Conservation (phyloP, 2,113 vertebrate species). For the Erpornis zantholeuca region DNA sequence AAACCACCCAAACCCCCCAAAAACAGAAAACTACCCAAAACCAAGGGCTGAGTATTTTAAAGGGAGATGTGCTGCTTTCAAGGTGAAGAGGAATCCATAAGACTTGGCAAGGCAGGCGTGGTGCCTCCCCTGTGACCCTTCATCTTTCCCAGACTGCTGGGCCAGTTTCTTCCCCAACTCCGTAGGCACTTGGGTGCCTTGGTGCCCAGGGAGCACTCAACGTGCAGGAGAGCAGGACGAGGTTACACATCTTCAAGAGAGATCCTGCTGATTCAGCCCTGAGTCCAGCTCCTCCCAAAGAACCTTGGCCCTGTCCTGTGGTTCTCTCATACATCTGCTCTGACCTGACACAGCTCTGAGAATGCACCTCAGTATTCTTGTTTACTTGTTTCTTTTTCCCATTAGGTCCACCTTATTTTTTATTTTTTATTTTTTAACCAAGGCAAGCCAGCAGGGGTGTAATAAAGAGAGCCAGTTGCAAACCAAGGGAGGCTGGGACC, state of each 20-base stretch:
- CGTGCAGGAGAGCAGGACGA: neutral
- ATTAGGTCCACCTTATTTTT: neutral
- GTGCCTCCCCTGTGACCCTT: neutral
- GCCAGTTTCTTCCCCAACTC: neutral
- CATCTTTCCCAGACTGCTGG: neutral
- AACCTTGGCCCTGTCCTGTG: neutral
- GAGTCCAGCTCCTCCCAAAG: neutral
- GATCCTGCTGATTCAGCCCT: neutral
- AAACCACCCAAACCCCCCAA: too few species aligned
- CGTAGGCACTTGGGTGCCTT: neutral
- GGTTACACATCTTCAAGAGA: neutral
- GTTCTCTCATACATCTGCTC: neutral
- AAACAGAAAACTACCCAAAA: neutral
- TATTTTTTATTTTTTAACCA: neutral
- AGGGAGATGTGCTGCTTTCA: neutral
- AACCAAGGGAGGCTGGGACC: neutral
- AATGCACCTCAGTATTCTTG: neutral
- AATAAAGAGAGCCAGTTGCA: neutral
- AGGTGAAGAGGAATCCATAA: neutral
- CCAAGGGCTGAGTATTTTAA: neutral
- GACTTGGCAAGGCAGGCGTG: neutral
- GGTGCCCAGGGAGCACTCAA: neutral
- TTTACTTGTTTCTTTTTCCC: neutral
- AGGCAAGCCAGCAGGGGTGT: neutral
- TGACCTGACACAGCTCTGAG: neutral